Evolutionary conservation across 1,140 invertebrate genomes (phyloP), one percentile per base, ranked within the genome.

Genomic region (Marisa cornuarietis): DNA sequence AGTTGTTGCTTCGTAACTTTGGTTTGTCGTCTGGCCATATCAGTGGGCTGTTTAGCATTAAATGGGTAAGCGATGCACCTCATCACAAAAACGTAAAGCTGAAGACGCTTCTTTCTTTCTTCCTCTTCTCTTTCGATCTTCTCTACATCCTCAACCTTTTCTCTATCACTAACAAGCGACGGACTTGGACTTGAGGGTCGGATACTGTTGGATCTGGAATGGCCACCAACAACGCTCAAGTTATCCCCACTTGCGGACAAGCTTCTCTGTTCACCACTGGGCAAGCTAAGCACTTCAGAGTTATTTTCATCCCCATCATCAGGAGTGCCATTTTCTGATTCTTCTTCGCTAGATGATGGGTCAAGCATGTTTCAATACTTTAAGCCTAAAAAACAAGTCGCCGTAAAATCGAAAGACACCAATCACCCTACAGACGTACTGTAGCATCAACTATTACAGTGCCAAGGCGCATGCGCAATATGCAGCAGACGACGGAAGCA

Each of bases 61-160:
- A 99, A 99, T 13, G 98, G 98, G 93, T 99, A 99, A 7, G 98
- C 97, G 88, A 99, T 95, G 92, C 98, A 99, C 90, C 98, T 93
- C 83, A 97, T 97, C 84, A 99, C 96, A 91, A 99, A 99, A 78
- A 99, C 98, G 91, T 99, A 99, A 42, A 99, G 92, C 90, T 99
- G 98, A 66, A 99, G 94, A 9, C 88, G 79, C 66, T 84, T 87
- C 73, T 87, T 89, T 69, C 90, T 86, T 63, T 91, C 90, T 79
- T 91, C 90, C 78, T 91, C 90, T 73, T 90, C 89, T 78, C 85
- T 86, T 81, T 90, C 89, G 61, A 88, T 71, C 84, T 89, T 89
- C 69, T 91, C 89, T 26, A 86, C 85, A 79, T 90, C 90, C 71
- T 88, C 86, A 78, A 87, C 78, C 76, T 90, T 90, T 66, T 90